These are phyloP conservation scores for Benitochromis conjunctus DNA, from an alignment of 2,113 vertebrate genomes.

Conservation along the genomic window DNA sequence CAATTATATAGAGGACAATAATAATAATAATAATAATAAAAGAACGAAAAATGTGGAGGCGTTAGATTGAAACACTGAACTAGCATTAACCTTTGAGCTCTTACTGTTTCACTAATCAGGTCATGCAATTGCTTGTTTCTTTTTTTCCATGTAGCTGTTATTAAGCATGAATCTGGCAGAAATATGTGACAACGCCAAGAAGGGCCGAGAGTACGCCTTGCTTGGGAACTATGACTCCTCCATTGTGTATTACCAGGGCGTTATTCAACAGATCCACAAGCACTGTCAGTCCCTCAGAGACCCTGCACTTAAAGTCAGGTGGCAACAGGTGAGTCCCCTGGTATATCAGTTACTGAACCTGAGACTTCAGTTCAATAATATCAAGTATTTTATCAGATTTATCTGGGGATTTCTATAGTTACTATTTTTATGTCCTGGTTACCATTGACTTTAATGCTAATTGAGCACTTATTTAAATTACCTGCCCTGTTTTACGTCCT, in stretches of 20 bases:
- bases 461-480: no score
- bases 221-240: constrained; percentile 97
- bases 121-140: background rate
- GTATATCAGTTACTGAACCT: background rate
- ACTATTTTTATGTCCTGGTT: no score
- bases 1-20: background rate
- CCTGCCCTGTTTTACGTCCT: background rate
- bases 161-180: constrained; percentile 90
- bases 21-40: background rate
- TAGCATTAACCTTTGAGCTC: background rate
- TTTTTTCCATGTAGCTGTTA: background rate
- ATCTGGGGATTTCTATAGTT: no score
- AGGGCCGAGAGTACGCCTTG: constrained; percentile 93
- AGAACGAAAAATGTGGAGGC: background rate
- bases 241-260: constrained; percentile 95
- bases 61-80: background rate
- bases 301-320: constrained; percentile 86
- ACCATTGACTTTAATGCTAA: background rate
- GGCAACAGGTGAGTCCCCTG: constrained; percentile 84
- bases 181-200: constrained; percentile 96
- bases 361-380: background rate
- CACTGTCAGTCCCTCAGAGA: constrained; percentile 87
- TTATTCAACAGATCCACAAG: constrained; percentile 94
- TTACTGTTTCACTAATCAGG: background rate
- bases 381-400: no score